Conservation (phyloP, 2,888 invertebrate genomes). For the Sinhomidia bicolor region DNA sequence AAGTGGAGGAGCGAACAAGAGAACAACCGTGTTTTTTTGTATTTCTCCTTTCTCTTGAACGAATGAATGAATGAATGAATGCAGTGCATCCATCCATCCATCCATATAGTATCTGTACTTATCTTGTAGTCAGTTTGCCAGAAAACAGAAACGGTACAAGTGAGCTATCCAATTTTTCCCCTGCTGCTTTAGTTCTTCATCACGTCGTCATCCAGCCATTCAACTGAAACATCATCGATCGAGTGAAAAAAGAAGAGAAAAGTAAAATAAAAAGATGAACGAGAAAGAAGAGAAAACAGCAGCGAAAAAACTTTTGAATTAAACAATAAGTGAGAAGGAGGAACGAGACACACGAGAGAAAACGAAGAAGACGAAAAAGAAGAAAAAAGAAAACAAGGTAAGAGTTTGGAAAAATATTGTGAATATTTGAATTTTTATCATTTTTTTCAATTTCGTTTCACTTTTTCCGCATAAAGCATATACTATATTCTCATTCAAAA, state of each 20-base stretch:
- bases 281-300: background rate
- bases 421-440: slow-evolving; percentile 31
- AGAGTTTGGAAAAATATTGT: slow-evolving; percentile 15
- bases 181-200: slow-evolving; percentile 37
- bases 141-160: slow-evolving; percentile 8
- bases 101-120: background rate
- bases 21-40: background rate
- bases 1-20: background rate
- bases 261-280: too few relatives aligned
- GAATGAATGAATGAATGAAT: slow-evolving; percentile 48
- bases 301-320: slow-evolving; percentile 43
- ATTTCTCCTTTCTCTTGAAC: background rate
- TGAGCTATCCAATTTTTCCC: slow-evolving; percentile 4
- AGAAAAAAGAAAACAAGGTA: slow-evolving; percentile 25
- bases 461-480: too few relatives aligned
- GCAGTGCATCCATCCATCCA: slow-evolving; percentile 33
- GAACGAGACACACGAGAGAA: background rate
- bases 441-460: background rate
- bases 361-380: background rate
- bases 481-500: too few relatives aligned
- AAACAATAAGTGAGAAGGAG: slow-evolving; percentile 25
- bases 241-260: background rate
- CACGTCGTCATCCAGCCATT: slow-evolving; percentile 43
- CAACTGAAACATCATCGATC: slow-evolving; percentile 16
- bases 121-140: background rate